Conservation (phyloP, 2,797 vertebrate genomes). For the Moxostoma hubbsi region DNA sequence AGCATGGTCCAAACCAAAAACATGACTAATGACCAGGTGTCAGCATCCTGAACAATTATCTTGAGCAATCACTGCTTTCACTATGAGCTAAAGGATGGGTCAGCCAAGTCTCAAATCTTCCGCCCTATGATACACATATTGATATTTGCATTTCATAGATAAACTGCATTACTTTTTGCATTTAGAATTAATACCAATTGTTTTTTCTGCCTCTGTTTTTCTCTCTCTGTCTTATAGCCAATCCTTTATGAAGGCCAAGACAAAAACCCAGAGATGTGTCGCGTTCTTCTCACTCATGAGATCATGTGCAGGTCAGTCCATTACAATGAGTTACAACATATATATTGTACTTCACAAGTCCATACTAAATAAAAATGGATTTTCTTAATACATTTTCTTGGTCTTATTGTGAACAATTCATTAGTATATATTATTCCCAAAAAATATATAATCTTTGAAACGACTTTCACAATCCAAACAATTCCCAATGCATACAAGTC, state of each 20-base stretch:
- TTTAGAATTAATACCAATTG: background rate
- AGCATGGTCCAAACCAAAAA: constrained; percentile 44
- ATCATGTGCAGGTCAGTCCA: constrained; percentile 93
- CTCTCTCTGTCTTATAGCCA: constrained; percentile 69
- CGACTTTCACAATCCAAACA: too few relatives aligned
- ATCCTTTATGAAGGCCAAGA: constrained; percentile 93
- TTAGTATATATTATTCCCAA: too few relatives aligned
- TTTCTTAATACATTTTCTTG: background rate
- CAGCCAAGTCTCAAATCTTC: background rate
- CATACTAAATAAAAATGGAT: too few relatives aligned
- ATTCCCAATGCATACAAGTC: too few relatives aligned
- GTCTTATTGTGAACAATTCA: too few relatives aligned
- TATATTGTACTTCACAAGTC: constrained; percentile 1
- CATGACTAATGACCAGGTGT: constrained; percentile 53
- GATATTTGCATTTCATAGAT: background rate
- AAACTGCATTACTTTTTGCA: background rate
- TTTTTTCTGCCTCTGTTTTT: background rate
- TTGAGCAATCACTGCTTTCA: constrained; percentile 33
- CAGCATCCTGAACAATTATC: constrained; percentile 27
- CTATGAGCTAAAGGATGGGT: constrained; percentile 1
- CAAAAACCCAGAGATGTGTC: constrained; percentile 94
- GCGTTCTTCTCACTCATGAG: constrained; percentile 90
- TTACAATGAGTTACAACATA: background rate
- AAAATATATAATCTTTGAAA: too few relatives aligned
- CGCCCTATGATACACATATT: background rate